These are phyloP conservation scores for Trachelus iudaicus DNA, from an alignment of 2,888 invertebrate genomes.

Conservation along the genomic window DNA sequence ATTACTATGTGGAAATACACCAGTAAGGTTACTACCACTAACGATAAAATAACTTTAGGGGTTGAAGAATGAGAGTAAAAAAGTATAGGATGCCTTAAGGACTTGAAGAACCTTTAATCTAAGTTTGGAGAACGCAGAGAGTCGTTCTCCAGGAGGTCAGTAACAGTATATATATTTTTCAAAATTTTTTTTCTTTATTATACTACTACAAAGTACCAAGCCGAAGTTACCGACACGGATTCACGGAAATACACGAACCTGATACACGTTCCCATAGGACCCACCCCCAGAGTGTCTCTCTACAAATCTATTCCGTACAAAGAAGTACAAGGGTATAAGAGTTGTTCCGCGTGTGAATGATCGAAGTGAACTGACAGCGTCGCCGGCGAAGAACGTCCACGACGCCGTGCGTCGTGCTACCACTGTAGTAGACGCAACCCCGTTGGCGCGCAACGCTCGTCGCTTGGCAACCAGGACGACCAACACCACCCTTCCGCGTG, in stretches of 20 bases:
- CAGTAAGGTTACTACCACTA: neutral
- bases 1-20: neutral
- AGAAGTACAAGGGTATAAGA: neutral
- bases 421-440: neutral
- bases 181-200: neutral
- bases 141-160: neutral
- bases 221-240: neutral
- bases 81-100: neutral
- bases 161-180: neutral
- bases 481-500: neutral
- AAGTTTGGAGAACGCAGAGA: neutral
- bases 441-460: constrained; percentile 4
- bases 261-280: neutral
- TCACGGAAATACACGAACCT: neutral
- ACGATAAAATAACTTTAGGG: neutral
- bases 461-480: neutral
- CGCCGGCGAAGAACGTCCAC: neutral
- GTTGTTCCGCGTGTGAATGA: neutral
- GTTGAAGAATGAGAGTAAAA: neutral
- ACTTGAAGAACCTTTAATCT: neutral
- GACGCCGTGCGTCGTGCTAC: neutral
- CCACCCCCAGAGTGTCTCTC: neutral
- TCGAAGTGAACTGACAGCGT: neutral
- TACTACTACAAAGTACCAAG: neutral
- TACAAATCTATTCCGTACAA: neutral